Evolutionary conservation across 2,888 invertebrate species (phyloP).

Genomic region (Cylloceria caligata): DNA sequence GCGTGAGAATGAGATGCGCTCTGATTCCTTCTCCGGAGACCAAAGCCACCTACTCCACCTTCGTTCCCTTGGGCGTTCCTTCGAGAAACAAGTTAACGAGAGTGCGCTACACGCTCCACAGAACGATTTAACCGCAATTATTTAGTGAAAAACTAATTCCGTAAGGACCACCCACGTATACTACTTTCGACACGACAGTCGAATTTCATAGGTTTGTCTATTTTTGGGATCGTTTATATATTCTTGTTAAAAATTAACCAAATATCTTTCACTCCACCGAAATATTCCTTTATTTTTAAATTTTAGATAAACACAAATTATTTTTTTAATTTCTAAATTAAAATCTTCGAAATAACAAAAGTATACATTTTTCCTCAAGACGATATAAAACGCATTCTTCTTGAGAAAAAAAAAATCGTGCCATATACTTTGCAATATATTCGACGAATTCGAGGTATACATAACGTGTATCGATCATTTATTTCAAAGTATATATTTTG

Average conservation of each 20-base stretch:
- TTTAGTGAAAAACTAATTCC: not conserved
- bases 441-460: not conserved
- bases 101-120: slow-evolving; percentile 41
- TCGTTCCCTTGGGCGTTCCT: slow-evolving; percentile 32
- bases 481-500: not conserved
- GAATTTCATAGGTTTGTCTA: not conserved
- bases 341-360: no score
- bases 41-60: slow-evolving; percentile 29
- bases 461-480: not conserved
- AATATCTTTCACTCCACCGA: not conserved
- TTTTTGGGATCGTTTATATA: not conserved
- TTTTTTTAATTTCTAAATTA: no score
- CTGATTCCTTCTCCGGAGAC: slow-evolving; percentile 34
- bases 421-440: not conserved
- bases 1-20: slow-evolving; percentile 68
- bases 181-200: not conserved
- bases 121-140: slow-evolving; percentile 42
- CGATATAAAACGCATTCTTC: no score
- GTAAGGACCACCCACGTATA: not conserved
- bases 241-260: not conserved
- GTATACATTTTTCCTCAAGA: no score
- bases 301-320: no score
- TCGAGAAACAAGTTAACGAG: slow-evolving; percentile 54
- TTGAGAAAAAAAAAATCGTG: no score
- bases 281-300: no score